A percentile compares a stretch with the other conserved stretches of the same genome.
Conservation (phyloP, 2,113 vertebrate species). For the Sphyrna mokarran region DNA sequence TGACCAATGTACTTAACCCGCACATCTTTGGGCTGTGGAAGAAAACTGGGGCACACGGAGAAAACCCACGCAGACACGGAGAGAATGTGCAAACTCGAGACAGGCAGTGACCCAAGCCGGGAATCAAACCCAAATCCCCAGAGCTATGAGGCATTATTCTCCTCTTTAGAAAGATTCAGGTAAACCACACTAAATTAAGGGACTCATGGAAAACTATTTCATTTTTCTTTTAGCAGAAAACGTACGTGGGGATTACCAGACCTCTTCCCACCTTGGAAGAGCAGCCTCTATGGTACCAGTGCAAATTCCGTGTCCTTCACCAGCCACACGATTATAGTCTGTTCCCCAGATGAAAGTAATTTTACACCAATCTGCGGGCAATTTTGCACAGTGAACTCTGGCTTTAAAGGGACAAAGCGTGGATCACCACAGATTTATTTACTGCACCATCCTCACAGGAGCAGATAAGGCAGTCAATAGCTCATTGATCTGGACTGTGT, state of each 20-base stretch:
- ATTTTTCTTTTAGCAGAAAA: neutral
- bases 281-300: neutral
- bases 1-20: too few species aligned
- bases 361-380: neutral
- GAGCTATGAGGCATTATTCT: neutral
- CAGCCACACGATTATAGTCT: neutral
- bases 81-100: too few species aligned
- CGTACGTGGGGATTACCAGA: neutral
- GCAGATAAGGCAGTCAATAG: neutral
- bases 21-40: too few species aligned
- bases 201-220: neutral
- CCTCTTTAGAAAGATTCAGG: neutral
- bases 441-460: neutral
- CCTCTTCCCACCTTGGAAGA: neutral
- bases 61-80: too few species aligned
- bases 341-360: neutral
- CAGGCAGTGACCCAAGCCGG: too few species aligned
- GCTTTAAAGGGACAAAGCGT: neutral
- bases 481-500: neutral
- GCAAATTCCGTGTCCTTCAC: neutral
- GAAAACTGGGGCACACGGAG: too few species aligned
- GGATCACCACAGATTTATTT: neutral
- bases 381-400: neutral
- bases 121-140: too few species aligned
- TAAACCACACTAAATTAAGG: neutral